Conservation (phyloP, 2,113 vertebrate species). For the Jacana jacana region DNA sequence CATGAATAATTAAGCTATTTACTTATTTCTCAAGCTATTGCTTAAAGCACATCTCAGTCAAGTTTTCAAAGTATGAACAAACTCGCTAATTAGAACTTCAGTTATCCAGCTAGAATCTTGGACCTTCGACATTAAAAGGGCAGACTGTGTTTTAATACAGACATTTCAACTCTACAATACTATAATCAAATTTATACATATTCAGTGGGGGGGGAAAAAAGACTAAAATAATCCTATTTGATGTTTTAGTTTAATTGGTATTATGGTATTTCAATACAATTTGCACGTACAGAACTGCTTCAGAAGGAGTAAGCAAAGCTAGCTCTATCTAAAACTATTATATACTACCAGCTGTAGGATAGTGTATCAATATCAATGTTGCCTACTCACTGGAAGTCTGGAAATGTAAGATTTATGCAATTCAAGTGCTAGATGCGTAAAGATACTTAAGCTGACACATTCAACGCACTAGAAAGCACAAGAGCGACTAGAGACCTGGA, state of each 20-base stretch:
- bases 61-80: not conserved
- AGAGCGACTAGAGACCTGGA: not conserved
- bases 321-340: not conserved
- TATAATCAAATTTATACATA: not conserved
- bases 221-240: not conserved
- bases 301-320: not conserved
- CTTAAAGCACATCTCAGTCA: not conserved
- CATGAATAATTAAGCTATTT: not conserved
- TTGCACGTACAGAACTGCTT: not conserved
- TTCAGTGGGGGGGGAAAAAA: rapidly evolving
- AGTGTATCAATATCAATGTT: not conserved
- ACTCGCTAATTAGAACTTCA: not conserved
- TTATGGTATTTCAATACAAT: not conserved
- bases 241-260: not conserved
- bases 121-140: not conserved
- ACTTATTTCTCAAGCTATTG: not conserved
- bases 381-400: not conserved
- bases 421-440: rapidly evolving
- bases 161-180: not conserved
- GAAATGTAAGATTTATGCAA: not conserved
- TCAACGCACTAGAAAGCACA: not conserved
- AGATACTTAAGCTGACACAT: not conserved
- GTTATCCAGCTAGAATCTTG: not conserved
- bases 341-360: not conserved
- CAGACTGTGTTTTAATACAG: not conserved